Conservation (phyloP, 2,113 vertebrate species). For the Stigmatopora nigra region DNA sequence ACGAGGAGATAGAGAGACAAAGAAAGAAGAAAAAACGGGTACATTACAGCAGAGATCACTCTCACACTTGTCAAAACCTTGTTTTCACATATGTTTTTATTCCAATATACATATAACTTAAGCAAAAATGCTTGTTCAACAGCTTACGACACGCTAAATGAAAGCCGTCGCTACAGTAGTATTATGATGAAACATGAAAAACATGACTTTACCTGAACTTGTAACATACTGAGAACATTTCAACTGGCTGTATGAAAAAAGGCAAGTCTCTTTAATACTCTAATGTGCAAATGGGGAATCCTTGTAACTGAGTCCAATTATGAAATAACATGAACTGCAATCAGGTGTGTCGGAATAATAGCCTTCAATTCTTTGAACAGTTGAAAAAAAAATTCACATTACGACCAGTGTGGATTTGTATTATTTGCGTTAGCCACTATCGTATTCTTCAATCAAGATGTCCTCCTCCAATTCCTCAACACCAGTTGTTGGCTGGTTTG, state of each 20-base stretch:
- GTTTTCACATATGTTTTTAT: not conserved
- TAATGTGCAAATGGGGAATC: no score
- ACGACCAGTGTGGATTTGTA: not conserved
- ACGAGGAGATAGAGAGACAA: not conserved
- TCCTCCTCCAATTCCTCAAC: conserved; percentile 1
- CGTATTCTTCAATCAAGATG: not conserved
- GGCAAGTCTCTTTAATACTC: no score
- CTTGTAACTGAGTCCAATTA: no score
- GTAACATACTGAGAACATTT: not conserved
- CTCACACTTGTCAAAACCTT: not conserved
- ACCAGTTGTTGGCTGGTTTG: not conserved
- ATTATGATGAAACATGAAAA: not conserved
- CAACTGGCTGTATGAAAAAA: not conserved
- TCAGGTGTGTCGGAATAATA: not conserved
- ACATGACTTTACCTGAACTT: not conserved
- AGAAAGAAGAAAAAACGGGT: not conserved
- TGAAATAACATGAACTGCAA: no score
- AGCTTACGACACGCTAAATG: not conserved
- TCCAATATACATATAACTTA: not conserved
- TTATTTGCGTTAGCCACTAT: not conserved
- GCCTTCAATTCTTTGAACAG: not conserved
- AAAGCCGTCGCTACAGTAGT: not conserved
- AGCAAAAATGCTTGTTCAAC: not conserved
- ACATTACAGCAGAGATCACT: not conserved
- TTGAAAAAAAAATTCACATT: not conserved